Base-by-base conservation (phyloP, 2,888 invertebrate species). In the Lasioglossum zephyrum region DNA sequence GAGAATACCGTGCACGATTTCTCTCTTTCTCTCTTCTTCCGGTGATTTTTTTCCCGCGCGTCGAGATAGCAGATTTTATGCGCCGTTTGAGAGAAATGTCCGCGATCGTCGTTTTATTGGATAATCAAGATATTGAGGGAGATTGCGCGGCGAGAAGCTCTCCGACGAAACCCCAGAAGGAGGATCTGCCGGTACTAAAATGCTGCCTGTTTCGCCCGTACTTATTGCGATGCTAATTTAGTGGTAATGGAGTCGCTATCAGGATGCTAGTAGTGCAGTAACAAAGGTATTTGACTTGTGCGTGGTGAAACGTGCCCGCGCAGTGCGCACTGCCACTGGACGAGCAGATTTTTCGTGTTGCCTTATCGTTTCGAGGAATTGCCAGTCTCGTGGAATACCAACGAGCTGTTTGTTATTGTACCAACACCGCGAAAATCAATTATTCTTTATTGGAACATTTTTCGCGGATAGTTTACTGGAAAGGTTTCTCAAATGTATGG, bases 21-120 rank as follows among this genome's bases (percentile, higher is more conserved):
- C 53, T n/a, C 53, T 53, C 53, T 53, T 9, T 84, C 84, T 85
- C 78, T 79, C 85, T 79, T 85, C 86, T 85, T 85, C 85, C 85
- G 86, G 79, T 85, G 63, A 85, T 85, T 76, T 76, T 78, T 78
- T 66, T 63, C 72, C 47, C 79, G 53, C 66, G 66, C 41, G 85
- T 6, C 73, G 85, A 85, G 79, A 73, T 73, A 76, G 73, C 66
- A 69, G 85, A 85, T 76, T 85, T 85, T 79, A 79, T 76, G 57
- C 76, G 79, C 31, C 76, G 85, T 76, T 85, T 66, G 66, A 85
- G 85, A 85, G 85, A 85, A 85, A 85, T 85, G 79, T 79, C 73
- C 78, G 39, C 53, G 66, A 85, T 85, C 79, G 79, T 79, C 70
- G 76, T 76, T 85, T 85, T 85, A 85, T 85, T 85, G 85, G 85